Percentiles rank a stretch among this genome's conserved stretches.
These are phyloP conservation scores for Epistrophe grossulariae DNA, from an alignment of 2,888 invertebrate species.

Conservation along the genomic window DNA sequence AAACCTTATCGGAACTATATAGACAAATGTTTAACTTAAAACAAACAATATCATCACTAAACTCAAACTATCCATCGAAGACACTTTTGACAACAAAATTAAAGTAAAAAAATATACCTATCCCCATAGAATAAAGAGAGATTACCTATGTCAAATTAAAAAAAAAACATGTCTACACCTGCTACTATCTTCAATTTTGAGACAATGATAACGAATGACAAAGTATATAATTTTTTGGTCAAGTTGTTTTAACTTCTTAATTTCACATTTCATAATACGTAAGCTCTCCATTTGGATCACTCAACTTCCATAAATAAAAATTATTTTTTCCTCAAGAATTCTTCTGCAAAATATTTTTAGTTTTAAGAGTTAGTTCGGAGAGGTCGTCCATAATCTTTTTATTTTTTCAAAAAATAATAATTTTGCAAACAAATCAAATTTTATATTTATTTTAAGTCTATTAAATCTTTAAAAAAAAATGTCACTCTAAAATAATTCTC, in stretches of 20 bases:
- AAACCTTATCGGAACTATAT: conserved; percentile 45
- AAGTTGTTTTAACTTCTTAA: conserved; percentile 30
- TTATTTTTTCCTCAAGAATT: no score
- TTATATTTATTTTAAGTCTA: no score
- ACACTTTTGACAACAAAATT: conserved; percentile 54
- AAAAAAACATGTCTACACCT: conserved; percentile 54
- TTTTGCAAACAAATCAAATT: no score
- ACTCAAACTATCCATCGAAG: conserved; percentile 58
- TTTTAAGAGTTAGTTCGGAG: no score
- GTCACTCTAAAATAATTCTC: no score
- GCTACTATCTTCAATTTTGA: conserved; percentile 71
- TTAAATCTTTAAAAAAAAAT: no score
- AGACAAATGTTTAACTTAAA: conserved; percentile 46
- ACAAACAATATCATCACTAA: conserved; percentile 68
- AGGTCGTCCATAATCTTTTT: no score
- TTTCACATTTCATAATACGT: neutral
- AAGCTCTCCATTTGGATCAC: neutral
- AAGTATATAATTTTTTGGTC: conserved; percentile 33
- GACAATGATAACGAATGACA: conserved; percentile 66
- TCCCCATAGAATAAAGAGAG: conserved; percentile 51
- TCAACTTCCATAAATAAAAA: no score
- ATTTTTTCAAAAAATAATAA: no score
- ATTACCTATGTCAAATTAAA: conserved; percentile 54
- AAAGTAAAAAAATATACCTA: neutral
- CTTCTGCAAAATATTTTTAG: no score